Evolutionary conservation across 2,888 invertebrate genomes (phyloP).

Genomic region (Hyposoter dolosus): DNA sequence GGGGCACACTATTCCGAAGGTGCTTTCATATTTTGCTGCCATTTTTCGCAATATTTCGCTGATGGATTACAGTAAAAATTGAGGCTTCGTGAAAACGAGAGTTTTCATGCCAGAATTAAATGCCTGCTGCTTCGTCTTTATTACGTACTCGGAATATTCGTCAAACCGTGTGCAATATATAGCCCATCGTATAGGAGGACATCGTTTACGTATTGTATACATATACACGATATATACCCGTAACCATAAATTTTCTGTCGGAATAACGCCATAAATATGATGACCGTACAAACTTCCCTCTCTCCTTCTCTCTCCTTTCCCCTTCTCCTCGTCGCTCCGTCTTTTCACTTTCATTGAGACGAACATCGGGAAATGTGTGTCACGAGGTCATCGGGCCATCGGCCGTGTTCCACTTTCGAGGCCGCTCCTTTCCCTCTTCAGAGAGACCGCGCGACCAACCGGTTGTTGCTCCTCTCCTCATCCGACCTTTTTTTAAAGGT

Average conservation of each 20-base stretch:
- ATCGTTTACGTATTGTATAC: background rate
- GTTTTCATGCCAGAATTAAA: constrained; percentile 22
- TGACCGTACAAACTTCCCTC: constrained; percentile 36
- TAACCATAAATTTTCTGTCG: constrained; percentile 72
- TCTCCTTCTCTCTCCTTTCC: constrained; percentile 12
- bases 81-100: constrained; percentile 51
- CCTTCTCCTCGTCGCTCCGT: constrained; percentile 16
- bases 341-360: constrained; percentile 84
- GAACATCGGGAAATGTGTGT: constrained; percentile 79
- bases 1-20: background rate
- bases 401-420: constrained; percentile 83
- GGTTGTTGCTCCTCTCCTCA: constrained; percentile 50
- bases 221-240: constrained; percentile 59
- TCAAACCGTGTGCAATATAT: constrained; percentile 39
- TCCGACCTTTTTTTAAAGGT: constrained; percentile 12
- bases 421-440: constrained; percentile 78
- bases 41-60: constrained; percentile 36
- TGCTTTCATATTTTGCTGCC: background rate
- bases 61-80: constrained; percentile 42
- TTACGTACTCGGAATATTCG: constrained; percentile 33
- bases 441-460: constrained; percentile 63
- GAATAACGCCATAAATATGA: constrained; percentile 71
- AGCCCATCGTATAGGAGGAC: constrained; percentile 8
- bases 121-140: constrained; percentile 18
- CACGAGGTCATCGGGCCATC: constrained; percentile 83